These are phyloP conservation scores for Dermatophagoides farinae DNA, from an alignment of 1,140 invertebrate genomes.

Conservation along the genomic window DNA sequence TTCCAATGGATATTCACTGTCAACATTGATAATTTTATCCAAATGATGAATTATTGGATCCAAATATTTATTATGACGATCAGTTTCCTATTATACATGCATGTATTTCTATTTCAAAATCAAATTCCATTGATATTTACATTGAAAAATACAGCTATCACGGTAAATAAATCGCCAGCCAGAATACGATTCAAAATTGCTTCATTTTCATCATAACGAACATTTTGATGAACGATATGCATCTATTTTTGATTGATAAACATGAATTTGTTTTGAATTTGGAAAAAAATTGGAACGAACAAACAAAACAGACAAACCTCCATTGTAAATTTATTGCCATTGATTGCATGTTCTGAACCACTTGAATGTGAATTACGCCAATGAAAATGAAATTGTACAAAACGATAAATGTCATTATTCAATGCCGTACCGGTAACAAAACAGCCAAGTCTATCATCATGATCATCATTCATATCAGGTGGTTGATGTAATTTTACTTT, in stretches of 20 bases:
- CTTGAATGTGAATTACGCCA: slow-evolving; percentile 25
- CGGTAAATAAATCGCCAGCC: background rate
- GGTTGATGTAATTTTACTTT: background rate
- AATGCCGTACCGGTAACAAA: slow-evolving; percentile 28
- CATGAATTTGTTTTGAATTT: background rate
- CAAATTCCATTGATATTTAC: background rate
- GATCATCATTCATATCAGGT: background rate
- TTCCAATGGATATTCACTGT: background rate
- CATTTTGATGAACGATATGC: slow-evolving; percentile 5
- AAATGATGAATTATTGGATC: slow-evolving; percentile 5
- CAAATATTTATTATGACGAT: background rate
- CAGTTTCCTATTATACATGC: background rate
- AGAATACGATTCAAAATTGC: background rate
- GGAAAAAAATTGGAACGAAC: background rate
- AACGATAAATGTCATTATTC: slow-evolving; percentile 25
- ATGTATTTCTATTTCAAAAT: background rate
- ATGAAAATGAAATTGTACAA: slow-evolving; percentile 30
- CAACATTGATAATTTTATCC: background rate
- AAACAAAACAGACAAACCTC: slow-evolving; percentile 14
- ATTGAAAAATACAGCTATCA: slow-evolving; percentile 4
- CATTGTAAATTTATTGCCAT: slow-evolving; percentile 12
- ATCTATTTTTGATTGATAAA: background rate
- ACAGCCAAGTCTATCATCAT: background rate
- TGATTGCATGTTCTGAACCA: slow-evolving; percentile 25
- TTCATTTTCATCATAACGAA: background rate